Conservation (phyloP, 2,888 invertebrate genomes). For the Nipponacmea schrenckii region DNA sequence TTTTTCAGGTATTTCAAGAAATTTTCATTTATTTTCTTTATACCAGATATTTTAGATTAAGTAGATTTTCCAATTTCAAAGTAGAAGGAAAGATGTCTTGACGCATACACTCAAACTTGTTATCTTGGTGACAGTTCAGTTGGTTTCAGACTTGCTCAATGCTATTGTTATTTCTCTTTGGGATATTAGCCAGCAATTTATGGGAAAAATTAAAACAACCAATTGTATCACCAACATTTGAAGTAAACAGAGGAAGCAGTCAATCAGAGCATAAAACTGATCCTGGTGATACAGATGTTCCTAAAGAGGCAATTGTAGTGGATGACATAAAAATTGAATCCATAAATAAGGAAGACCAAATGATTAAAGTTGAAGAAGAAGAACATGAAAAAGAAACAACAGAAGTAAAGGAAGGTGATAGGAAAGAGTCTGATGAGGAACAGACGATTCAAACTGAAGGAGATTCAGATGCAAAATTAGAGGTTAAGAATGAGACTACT, state of each 20-base stretch:
- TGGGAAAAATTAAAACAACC: background rate
- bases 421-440: slow-evolving; percentile 15
- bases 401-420: slow-evolving; percentile 19
- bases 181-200: background rate
- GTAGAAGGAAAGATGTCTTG: too few relatives aligned
- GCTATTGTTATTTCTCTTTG: background rate
- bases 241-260: slow-evolving; percentile 9
- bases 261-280: background rate
- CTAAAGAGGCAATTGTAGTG: slow-evolving; percentile 17
- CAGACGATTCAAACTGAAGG: slow-evolving; percentile 21
- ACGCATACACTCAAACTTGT: too few relatives aligned
- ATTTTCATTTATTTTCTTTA: too few relatives aligned
- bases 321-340: slow-evolving; percentile 7
- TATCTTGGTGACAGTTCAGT: too few relatives aligned
- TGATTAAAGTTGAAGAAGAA: slow-evolving; percentile 10
- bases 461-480: slow-evolving; percentile 23
- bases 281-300: slow-evolving; percentile 5
- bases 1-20: too few relatives aligned
- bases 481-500: slow-evolving; percentile 19
- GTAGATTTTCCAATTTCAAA: too few relatives aligned
- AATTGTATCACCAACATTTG: slow-evolving; percentile 9
- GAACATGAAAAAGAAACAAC: slow-evolving; percentile 15
- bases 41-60: too few relatives aligned
- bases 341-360: slow-evolving; percentile 10
- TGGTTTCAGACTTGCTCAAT: too few relatives aligned